These are phyloP conservation scores for Drosophila triauraria DNA, from an alignment of 1,140 invertebrate species.

Conservation along the genomic window DNA sequence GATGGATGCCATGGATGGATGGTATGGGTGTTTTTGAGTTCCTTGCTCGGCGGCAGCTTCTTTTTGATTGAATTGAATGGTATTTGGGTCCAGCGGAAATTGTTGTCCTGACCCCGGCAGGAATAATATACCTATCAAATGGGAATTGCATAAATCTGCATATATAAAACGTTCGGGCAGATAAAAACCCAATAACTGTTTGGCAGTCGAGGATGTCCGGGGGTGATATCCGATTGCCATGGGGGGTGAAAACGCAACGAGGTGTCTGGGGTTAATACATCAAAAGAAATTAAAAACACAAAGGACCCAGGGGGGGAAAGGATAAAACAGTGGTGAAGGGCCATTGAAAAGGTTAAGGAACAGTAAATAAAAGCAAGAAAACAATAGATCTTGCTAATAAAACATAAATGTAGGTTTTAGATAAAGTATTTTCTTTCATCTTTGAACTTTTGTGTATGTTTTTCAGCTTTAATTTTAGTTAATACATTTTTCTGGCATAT, in stretches of 20 bases:
- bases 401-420: not conserved
- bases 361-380: not conserved
- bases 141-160: conserved; percentile 72
- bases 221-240: conserved; percentile 2
- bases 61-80: conserved; percentile 63
- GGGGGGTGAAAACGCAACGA: conserved; percentile 15
- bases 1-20: conserved; percentile 7
- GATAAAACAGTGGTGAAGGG: conserved; percentile 22
- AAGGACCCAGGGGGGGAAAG: conserved; percentile 18
- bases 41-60: conserved; percentile 11
- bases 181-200: conserved; percentile 43
- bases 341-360: conserved; percentile 9
- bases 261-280: conserved; percentile 60
- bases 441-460: too few relatives aligned
- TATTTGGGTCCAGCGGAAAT: conserved; percentile 52
- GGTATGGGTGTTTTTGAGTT: conserved; percentile 1
- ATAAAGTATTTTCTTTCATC: not conserved
- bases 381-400: not conserved
- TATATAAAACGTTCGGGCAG: conserved; percentile 52
- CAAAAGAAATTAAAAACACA: conserved; percentile 79
- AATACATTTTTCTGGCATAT: too few relatives aligned
- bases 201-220: not conserved
- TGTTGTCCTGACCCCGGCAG: conserved; percentile 31
- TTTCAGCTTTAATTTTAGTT: not conserved
- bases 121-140: conserved; percentile 48